A percentile compares a stretch with the other conserved stretches of the same genome.
Conservation (phyloP, 2,888 invertebrate genomes). For the Rhogogaster chlorosoma region DNA sequence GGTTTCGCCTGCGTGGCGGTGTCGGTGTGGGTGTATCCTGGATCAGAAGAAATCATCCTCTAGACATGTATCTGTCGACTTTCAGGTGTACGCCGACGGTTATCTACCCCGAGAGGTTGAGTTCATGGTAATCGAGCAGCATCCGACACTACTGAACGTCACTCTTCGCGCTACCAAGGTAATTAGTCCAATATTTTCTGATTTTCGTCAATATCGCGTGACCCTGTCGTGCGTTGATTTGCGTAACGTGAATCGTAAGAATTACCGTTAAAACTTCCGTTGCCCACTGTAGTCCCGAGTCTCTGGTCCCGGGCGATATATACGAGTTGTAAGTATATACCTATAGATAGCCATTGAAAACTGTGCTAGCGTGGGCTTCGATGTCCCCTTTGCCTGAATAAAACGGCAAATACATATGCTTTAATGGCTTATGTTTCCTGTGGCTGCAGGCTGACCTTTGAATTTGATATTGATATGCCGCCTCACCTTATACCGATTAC, state of each 20-base stretch:
- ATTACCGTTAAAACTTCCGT: constrained; percentile 40
- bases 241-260: not conserved
- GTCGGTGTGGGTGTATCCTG: not conserved
- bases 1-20: constrained; percentile 45
- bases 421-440: constrained; percentile 11
- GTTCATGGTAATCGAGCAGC: constrained; percentile 91
- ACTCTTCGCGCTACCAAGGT: constrained; percentile 91
- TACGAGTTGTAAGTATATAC: not conserved
- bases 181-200: constrained; percentile 68
- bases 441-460: constrained; percentile 7
- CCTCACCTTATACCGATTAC: not conserved
- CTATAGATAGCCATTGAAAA: constrained; percentile 10
- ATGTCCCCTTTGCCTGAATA: not conserved
- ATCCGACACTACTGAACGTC: constrained; percentile 91
- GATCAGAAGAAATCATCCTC: not conserved
- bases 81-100: constrained; percentile 90
- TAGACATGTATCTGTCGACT: not conserved
- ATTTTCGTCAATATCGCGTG: not conserved
- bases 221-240: not conserved
- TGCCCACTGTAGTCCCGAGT: not conserved
- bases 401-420: not conserved
- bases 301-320: not conserved
- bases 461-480: constrained; percentile 3
- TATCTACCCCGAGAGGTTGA: constrained; percentile 91
- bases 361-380: constrained; percentile 4